Base-by-base conservation (phyloP, 2,113 vertebrate species). In the Spermophilus dauricus region DNA sequence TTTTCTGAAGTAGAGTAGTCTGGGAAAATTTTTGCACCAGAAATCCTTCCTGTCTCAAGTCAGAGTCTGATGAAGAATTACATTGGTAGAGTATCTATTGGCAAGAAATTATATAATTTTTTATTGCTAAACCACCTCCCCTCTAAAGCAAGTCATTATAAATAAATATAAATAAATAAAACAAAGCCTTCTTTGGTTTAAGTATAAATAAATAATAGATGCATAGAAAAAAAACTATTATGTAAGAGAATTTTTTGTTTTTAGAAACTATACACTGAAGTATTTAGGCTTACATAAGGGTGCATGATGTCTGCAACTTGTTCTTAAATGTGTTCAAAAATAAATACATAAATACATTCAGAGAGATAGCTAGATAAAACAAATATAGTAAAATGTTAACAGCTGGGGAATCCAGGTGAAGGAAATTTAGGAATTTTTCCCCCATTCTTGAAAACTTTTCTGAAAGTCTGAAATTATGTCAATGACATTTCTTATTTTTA, bases 241-340 rank as follows among this genome's bases (percentile, higher is more conserved):
- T 28, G 2, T 86, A 96, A 89, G 81, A 42, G n/a, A 96, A 93
- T 90, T 83, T 39, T 37, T 91, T 93, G 58, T 37, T 92, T 96
- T 92, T 93, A 91, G 92, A 51, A 95, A 95, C 65, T 86, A 92
- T 14, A 78, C 83, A 91, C 28, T 87, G n/a, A 93, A 88, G 18
- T 61, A 56, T 65, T 97, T 77, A 72, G 37, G 51, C 65, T 95
- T 97, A 97, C 37, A 85, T 92, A 89, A 97, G 37, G 20, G 72
- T 86, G 16, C 13, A 65, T 39, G 34, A 63, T 86, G 65, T 80
- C 45, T 78, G 76, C 30, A 89, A 92, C 65, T 94, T 89, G 77
- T 89, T 91, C 24, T 63, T 91, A 91, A 93, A 94, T 78, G 42
- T 26, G 63, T 69, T 94, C 58, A 85, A 72, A 86, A 86, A 37